Conservation (phyloP, 1,140 invertebrate species). For the Apis florea region DNA sequence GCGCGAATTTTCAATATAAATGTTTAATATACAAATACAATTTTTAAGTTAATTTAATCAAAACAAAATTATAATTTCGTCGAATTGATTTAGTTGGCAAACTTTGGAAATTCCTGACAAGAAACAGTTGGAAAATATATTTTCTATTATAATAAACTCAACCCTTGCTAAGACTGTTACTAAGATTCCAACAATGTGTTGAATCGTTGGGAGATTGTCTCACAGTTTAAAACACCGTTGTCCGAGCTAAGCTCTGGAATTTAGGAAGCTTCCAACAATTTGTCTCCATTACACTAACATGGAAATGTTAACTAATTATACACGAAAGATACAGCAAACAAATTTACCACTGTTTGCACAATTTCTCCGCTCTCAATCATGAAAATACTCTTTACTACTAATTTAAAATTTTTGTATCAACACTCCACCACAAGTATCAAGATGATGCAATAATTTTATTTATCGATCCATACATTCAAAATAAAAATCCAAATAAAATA, state of each 20-base stretch:
- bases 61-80: neutral
- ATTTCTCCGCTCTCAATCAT: neutral
- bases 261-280: slow-evolving; percentile 14
- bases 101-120: neutral
- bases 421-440: too few species aligned
- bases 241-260: slow-evolving; percentile 25
- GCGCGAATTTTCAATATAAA: too few species aligned
- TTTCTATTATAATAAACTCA: slow-evolving; percentile 19
- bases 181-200: slow-evolving; percentile 27
- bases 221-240: slow-evolving; percentile 31
- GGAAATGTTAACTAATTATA: neutral
- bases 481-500: too few species aligned
- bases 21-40: too few species aligned
- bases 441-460: too few species aligned
- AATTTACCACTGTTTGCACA: neutral
- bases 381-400: neutral
- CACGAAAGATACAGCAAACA: neutral
- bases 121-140: slow-evolving; percentile 4
- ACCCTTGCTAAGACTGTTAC: neutral
- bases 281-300: neutral
- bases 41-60: too few species aligned
- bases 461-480: too few species aligned
- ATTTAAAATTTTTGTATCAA: too few species aligned
- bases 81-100: neutral
- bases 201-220: slow-evolving; percentile 15